phyloP scores from a whole-genome alignment of 2,888 invertebrate species.

The Rutpela maculata region DNA sequence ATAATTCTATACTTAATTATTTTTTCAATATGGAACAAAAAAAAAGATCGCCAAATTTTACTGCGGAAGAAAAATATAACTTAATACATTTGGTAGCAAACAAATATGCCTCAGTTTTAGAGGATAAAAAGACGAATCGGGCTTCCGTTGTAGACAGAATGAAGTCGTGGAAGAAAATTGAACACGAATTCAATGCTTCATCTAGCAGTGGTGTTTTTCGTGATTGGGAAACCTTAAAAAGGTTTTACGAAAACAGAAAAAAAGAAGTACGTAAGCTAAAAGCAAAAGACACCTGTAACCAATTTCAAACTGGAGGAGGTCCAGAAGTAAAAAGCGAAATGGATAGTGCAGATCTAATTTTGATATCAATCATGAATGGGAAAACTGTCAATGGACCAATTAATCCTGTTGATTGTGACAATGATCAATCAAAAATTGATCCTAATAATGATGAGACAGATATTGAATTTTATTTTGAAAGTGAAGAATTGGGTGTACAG shows the following conservation, averaged over 20 bases:
- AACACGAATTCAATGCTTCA: constrained; percentile 21
- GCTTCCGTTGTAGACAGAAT: not conserved
- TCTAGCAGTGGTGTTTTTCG: not conserved
- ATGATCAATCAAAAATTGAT: not conserved
- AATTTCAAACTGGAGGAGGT: constrained; percentile 6
- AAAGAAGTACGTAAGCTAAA: not conserved
- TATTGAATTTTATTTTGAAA: not conserved
- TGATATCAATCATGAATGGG: constrained; percentile 12
- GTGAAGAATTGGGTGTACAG: constrained; percentile 2
- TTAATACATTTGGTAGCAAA: not conserved
- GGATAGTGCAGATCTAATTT: constrained; percentile 2
- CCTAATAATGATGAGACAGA: not conserved
- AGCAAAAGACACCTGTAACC: not conserved
- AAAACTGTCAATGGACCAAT: not conserved
- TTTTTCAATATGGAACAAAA: not conserved
- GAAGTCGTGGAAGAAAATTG: constrained; percentile 13
- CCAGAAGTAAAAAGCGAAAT: not conserved
- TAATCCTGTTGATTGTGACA: not conserved
- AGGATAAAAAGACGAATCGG: constrained; percentile 23
- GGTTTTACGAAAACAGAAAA: constrained; percentile 8
- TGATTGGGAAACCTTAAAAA: not conserved
- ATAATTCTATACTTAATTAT: too few species aligned
- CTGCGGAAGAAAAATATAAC: not conserved
- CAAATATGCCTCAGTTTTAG: constrained; percentile 26
- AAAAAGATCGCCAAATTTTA: constrained; percentile 1